Conservation (phyloP, 2,797 vertebrate genomes). For the Phoeniculus purpureus region DNA sequence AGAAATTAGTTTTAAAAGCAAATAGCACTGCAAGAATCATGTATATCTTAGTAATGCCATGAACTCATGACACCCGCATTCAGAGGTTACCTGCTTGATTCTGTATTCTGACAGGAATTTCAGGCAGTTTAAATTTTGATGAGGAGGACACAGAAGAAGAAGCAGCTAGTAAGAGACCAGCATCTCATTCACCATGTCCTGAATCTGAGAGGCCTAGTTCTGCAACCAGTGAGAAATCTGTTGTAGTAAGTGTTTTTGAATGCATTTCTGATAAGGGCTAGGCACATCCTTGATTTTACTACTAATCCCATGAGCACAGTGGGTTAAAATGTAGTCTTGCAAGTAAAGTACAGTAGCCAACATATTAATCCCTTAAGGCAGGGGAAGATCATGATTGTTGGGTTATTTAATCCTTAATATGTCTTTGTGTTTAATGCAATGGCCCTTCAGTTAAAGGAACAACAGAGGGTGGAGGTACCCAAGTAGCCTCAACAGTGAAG, state of each 20-base stretch:
- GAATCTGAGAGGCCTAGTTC: slow-evolving; percentile 84
- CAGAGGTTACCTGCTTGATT: background rate
- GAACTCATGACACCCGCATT: background rate
- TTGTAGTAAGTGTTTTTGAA: slow-evolving; percentile 77
- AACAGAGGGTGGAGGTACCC: background rate
- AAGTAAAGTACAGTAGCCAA: background rate
- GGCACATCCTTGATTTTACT: background rate
- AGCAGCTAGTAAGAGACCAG: slow-evolving; percentile 71
- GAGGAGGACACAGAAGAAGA: slow-evolving; percentile 82
- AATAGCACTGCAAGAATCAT: background rate
- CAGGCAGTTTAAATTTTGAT: slow-evolving; percentile 92
- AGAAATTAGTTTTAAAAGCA: background rate
- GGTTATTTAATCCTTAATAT: background rate
- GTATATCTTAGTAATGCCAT: background rate
- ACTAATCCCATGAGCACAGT: background rate
- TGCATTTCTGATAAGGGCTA: background rate
- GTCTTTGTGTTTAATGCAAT: background rate
- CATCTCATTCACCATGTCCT: slow-evolving; percentile 75
- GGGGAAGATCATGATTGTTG: background rate
- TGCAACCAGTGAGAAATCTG: slow-evolving; percentile 84
- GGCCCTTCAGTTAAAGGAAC: background rate
- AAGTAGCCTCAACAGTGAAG: background rate
- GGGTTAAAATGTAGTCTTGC: background rate
- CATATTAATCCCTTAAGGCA: background rate
- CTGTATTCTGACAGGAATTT: slow-evolving; percentile 83